A percentile compares a stretch with the other conserved stretches of the same genome.
Evolutionary conservation across 2,797 vertebrate species (phyloP).

Genomic region (Mormyrus proboscirostris): DNA sequence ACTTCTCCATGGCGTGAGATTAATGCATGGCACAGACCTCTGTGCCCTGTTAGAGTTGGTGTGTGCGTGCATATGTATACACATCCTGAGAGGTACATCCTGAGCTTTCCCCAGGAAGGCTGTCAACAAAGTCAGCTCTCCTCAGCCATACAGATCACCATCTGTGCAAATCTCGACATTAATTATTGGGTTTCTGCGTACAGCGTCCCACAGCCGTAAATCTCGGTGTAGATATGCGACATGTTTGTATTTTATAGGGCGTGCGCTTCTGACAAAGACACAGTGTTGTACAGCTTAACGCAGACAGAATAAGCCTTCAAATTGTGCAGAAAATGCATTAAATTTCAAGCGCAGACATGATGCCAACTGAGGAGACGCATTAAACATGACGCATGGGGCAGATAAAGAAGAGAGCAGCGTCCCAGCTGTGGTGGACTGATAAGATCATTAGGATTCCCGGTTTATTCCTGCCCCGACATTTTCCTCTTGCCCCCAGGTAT

Average conservation of each 20-base stretch:
- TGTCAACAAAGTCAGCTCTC: background rate
- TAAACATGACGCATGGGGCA: background rate
- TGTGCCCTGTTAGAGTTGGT: background rate
- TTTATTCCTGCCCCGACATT: background rate
- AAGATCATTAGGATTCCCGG: conserved; percentile 15
- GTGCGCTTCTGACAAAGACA: background rate
- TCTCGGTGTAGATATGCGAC: background rate
- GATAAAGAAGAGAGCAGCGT: background rate
- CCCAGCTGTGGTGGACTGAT: conserved; percentile 22
- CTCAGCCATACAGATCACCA: background rate
- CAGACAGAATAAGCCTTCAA: background rate
- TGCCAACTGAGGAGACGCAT: background rate
- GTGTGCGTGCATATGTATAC: too few relatives aligned
- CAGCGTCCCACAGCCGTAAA: background rate
- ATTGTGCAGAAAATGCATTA: background rate
- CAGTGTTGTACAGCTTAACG: background rate
- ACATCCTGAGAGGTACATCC: background rate
- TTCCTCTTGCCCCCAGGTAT: background rate
- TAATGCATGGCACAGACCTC: background rate
- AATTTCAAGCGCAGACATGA: conserved; percentile 7
- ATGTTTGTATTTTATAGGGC: background rate
- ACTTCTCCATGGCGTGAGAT: background rate
- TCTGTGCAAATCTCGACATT: background rate
- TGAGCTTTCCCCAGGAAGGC: background rate
- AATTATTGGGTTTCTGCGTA: background rate